Base-by-base conservation (phyloP, 2,113 vertebrate genomes). In the Protomyctophum bolini region DNA sequence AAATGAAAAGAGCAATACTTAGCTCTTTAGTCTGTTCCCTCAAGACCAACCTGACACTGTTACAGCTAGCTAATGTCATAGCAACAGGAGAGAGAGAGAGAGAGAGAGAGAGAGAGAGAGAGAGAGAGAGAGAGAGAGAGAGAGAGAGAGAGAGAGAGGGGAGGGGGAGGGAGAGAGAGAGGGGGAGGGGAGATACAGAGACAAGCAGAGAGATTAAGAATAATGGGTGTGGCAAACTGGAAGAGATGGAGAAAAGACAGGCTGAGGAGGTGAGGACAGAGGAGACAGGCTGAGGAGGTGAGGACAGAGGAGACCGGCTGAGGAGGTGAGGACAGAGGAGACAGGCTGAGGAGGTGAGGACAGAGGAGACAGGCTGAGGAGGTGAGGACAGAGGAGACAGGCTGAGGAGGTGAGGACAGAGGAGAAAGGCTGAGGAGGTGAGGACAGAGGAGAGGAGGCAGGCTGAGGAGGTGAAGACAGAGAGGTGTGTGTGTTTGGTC, bases 21-120 rank as follows among this genome's bases (percentile, higher is more conserved):
- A 87, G 83, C 85, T 88, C 84, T 84, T 85, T 82, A 85, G 83
- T 85, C 83, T 83, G 81, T 87, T 88, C 86, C 86, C 85, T 88
- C 80, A 89, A 89, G 89, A 80, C 80, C 49, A 41, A 71, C 77
- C 80, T 87, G 81, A 82, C 82, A 85, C 75, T 55, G 82, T 81
- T 83, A 86, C 82, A 81, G 83, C 86, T 70, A 88, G 85, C 80
- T 87, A 88, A 89, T 88, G 90, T 89, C 90, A 90, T 91, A 90
- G 89, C 88, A 91, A 90, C 88, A 85, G 86, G 82, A 14, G 58
- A 47, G 33, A 55, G 49, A n/a, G 29, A 70, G 12, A 4, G 21
- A 14, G 48, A 33, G 48, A 51, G 63, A 9, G 63, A 11, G 63
- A 11, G 51, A 55, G 51, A 21, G 51, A 54, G 63, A 21, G 63